phyloP scores from a whole-genome alignment of 2,113 vertebrate species.

The Daubentonia madagascariensis region DNA sequence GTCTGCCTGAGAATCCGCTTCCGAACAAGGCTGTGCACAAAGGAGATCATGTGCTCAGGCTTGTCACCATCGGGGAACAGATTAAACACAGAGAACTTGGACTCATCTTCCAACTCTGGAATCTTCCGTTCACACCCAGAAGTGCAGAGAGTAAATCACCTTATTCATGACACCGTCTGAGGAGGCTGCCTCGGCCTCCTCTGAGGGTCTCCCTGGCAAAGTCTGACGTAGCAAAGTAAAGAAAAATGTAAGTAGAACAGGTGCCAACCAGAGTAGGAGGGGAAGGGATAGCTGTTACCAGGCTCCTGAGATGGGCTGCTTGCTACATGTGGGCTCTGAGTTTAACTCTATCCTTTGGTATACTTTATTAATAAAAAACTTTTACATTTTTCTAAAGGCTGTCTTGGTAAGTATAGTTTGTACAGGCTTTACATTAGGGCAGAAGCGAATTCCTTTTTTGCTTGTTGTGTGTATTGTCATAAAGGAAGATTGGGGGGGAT shows the following conservation, averaged over 20 bases:
- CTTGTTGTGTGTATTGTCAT: neutral
- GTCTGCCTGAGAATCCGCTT: neutral
- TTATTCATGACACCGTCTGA: rapidly evolving
- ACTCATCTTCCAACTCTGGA: rapidly evolving
- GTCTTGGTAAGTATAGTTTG: neutral
- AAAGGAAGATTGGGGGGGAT: neutral
- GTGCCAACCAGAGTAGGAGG: neutral
- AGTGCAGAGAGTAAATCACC: rapidly evolving
- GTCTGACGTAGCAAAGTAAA: neutral
- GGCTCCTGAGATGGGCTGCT: no score
- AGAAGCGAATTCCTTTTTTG: neutral
- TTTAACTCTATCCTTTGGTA: rapidly evolving
- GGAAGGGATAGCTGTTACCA: neutral
- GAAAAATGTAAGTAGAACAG: neutral
- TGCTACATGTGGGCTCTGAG: neutral
- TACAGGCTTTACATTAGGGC: neutral
- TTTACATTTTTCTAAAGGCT: neutral
- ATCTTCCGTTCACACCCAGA: neutral
- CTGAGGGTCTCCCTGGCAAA: no score
- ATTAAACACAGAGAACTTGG: neutral
- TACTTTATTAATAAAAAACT: neutral
- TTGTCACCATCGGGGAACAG: rapidly evolving
- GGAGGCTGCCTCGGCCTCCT: rapidly evolving
- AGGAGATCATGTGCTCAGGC: rapidly evolving
- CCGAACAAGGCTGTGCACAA: rapidly evolving